Evolutionary conservation across 2,888 invertebrate genomes (phyloP).

Genomic region (Callyntrura sp.): DNA sequence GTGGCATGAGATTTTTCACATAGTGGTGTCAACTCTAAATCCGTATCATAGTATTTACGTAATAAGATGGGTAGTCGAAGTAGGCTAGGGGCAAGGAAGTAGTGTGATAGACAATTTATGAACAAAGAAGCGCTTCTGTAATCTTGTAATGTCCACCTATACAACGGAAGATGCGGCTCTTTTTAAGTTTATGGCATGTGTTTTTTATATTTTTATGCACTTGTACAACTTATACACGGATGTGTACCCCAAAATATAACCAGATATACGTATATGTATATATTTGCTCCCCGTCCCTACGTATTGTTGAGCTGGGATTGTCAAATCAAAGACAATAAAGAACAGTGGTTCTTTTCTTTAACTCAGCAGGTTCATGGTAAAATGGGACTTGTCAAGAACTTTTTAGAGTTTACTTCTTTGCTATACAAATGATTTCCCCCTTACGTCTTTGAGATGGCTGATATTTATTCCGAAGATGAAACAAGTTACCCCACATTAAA

Average conservation of each 20-base stretch:
- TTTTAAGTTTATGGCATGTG: neutral
- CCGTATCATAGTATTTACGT: neutral
- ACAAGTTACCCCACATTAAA: neutral
- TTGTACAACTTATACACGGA: neutral
- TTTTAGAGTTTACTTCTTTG: conserved; percentile 26
- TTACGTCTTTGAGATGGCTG: conserved; percentile 37
- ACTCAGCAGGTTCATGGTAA: neutral
- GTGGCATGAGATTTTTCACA: conserved; percentile 74
- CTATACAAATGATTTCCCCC: conserved; percentile 13
- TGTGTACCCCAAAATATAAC: neutral
- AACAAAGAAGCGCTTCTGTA: too few species aligned
- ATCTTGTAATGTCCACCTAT: neutral
- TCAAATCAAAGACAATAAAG: neutral
- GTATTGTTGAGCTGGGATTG: neutral
- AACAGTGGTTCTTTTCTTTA: conserved; percentile 12
- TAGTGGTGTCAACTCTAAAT: conserved; percentile 60
- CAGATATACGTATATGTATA: neutral
- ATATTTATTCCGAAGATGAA: conserved; percentile 14
- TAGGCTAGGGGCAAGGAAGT: neutral
- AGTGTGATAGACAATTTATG: neutral
- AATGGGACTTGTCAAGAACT: neutral
- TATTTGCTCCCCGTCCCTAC: neutral
- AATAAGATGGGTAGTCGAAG: too few species aligned
- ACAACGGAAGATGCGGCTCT: neutral
- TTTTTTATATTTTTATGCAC: neutral